Conservation (phyloP, 2,888 invertebrate genomes). For the Muschampia plurimacula region DNA sequence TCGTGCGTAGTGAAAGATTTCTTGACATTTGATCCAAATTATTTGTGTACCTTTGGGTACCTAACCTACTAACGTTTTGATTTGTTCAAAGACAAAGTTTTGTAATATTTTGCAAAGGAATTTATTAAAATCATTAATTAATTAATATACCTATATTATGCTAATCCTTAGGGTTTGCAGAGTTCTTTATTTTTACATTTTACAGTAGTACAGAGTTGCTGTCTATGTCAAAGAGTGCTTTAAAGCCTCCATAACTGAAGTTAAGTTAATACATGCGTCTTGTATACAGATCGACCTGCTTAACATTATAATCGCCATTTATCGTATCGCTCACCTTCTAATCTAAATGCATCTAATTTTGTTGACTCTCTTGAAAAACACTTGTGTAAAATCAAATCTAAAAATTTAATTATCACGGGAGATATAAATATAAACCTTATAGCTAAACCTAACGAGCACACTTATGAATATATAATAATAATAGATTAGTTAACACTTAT, state of each 20-base stretch:
- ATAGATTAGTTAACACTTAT: too few species aligned
- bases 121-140: too few species aligned
- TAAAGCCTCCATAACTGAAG: conserved; percentile 24
- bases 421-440: background rate
- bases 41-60: too few species aligned
- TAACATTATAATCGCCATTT: background rate
- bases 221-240: conserved; percentile 10
- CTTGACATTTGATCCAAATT: too few species aligned
- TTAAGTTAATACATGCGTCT: conserved; percentile 33
- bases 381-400: background rate
- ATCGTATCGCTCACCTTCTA: conserved; percentile 16
- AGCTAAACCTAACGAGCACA: background rate
- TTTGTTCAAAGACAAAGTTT: too few species aligned
- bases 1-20: too few species aligned
- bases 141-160: too few species aligned
- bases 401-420: background rate
- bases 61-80: too few species aligned
- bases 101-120: too few species aligned
- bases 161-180: too few species aligned
- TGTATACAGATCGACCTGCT: conserved; percentile 14
- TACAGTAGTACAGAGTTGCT: background rate
- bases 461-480: background rate
- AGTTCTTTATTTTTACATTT: too few species aligned
- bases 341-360: conserved; percentile 4
- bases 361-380: background rate